phyloP scores from a whole-genome alignment of 2,888 invertebrate genomes.

The Vanessa cardui region DNA sequence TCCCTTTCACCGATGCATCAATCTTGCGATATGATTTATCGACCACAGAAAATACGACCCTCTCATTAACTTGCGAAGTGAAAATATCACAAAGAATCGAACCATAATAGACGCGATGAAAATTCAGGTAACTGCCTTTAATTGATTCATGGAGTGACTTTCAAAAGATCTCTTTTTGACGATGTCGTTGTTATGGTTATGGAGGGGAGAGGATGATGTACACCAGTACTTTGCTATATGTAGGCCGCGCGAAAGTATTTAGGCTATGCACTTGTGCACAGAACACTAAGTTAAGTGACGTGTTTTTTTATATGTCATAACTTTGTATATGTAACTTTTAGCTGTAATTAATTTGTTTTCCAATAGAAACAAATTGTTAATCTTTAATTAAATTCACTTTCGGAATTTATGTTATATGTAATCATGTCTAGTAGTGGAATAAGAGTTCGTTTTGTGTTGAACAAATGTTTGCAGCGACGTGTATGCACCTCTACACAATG shows the following conservation, averaged over 20 bases:
- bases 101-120: slow-evolving; percentile 22
- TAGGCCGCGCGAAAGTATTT: background rate
- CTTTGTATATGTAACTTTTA: too few relatives aligned
- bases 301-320: too few relatives aligned
- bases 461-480: background rate
- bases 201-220: slow-evolving; percentile 53
- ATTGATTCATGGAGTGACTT: slow-evolving; percentile 22
- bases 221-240: background rate
- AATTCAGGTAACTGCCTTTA: slow-evolving; percentile 22
- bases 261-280: background rate
- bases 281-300: background rate
- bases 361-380: too few relatives aligned
- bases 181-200: slow-evolving; percentile 60
- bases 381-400: too few relatives aligned
- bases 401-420: too few relatives aligned
- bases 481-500: background rate
- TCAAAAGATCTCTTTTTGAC: slow-evolving; percentile 39
- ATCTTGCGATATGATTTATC: slow-evolving; percentile 73
- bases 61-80: slow-evolving; percentile 65
- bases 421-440: too few relatives aligned
- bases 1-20: slow-evolving; percentile 67
- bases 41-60: slow-evolving; percentile 58
- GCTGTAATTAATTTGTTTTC: too few relatives aligned
- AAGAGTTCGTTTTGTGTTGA: too few relatives aligned
- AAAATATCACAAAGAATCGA: slow-evolving; percentile 33